These are phyloP conservation scores for Drepana falcataria DNA, from an alignment of 2,888 invertebrate species.

Conservation along the genomic window DNA sequence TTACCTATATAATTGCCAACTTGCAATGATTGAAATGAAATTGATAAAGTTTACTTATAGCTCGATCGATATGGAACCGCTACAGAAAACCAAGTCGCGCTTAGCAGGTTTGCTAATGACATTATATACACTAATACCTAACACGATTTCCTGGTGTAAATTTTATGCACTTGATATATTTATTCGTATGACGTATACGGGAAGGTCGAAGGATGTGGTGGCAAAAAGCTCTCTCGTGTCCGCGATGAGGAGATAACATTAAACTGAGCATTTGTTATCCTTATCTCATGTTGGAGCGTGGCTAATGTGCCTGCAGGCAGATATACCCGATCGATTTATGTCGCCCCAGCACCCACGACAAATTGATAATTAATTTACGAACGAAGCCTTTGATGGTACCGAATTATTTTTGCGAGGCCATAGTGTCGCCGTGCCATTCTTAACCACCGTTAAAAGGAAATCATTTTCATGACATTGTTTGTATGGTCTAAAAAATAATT, in stretches of 20 bases:
- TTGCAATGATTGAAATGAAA: too few species aligned
- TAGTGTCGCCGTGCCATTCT: slow-evolving; percentile 39
- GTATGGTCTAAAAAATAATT: slow-evolving; percentile 15
- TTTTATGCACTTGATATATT: not conserved
- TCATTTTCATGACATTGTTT: slow-evolving; percentile 17
- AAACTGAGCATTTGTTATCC: slow-evolving; percentile 78
- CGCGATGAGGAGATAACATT: slow-evolving; percentile 76
- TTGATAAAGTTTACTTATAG: too few species aligned
- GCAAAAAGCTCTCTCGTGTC: slow-evolving; percentile 77
- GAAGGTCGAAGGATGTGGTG: slow-evolving; percentile 69
- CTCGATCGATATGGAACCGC: too few species aligned
- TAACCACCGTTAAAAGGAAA: slow-evolving; percentile 48
- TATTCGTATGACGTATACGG: slow-evolving; percentile 21
- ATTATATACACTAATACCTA: not conserved
- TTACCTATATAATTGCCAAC: too few species aligned
- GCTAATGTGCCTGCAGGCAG: slow-evolving; percentile 73
- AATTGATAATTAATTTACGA: slow-evolving; percentile 77
- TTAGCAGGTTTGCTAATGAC: too few species aligned
- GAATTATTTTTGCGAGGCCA: slow-evolving; percentile 64
- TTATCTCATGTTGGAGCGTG: slow-evolving; percentile 73
- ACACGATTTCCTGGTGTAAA: not conserved
- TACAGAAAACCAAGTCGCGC: too few species aligned
- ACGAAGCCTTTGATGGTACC: slow-evolving; percentile 69
- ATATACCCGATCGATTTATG: slow-evolving; percentile 76
- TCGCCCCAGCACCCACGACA: slow-evolving; percentile 75